These are phyloP conservation scores for Callospermophilus lateralis DNA, from an alignment of 2,113 vertebrate species.

Conservation along the genomic window DNA sequence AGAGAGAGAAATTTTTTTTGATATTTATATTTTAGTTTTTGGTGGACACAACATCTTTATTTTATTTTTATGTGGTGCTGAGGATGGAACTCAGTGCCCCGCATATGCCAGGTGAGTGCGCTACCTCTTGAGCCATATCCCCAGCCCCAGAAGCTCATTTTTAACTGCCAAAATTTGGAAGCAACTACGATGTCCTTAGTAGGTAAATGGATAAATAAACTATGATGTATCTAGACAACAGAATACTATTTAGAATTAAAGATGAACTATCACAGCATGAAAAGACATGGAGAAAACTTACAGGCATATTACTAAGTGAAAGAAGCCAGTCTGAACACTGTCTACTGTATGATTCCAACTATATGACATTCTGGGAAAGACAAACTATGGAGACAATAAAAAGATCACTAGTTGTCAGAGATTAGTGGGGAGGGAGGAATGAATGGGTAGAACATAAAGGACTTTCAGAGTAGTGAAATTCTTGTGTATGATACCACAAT, in stretches of 20 bases:
- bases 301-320: constrained; percentile 2
- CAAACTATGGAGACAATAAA: background rate
- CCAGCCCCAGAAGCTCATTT: background rate
- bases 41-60: too few relatives aligned
- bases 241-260: constrained; percentile 34
- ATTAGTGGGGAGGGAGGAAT: background rate
- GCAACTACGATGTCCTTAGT: background rate
- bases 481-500: background rate
- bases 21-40: too few relatives aligned
- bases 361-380: constrained; percentile 19
- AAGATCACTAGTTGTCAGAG: background rate
- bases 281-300: background rate
- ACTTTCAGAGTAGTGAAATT: background rate
- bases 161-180: constrained; percentile 34
- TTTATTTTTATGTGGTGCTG: too few relatives aligned
- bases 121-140: too few relatives aligned
- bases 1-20: too few relatives aligned
- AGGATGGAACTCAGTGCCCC: too few relatives aligned
- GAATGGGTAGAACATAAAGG: background rate
- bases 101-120: too few relatives aligned
- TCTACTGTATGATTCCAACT: background rate
- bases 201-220: background rate
- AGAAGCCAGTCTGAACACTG: background rate
- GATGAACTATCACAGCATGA: background rate
- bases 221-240: background rate